Conservation (phyloP, 2,888 invertebrate species). For the Limnephilus lunatus region DNA sequence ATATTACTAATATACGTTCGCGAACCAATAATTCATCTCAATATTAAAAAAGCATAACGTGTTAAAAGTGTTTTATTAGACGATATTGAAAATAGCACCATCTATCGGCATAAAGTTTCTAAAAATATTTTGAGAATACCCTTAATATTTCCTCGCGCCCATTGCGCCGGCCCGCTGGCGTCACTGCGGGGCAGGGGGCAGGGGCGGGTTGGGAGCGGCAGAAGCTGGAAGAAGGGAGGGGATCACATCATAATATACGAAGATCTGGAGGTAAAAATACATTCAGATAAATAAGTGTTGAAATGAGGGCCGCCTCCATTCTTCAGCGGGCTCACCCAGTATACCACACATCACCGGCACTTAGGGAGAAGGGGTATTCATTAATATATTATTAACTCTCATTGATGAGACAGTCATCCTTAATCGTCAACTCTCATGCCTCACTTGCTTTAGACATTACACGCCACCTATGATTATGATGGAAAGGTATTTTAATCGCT, state of each 20-base stretch:
- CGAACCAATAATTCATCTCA: no score
- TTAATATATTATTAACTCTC: background rate
- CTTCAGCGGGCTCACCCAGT: conserved; percentile 19
- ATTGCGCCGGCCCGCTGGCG: conserved; percentile 48
- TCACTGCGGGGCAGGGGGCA: background rate
- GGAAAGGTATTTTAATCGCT: background rate
- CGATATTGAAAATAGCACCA: no score
- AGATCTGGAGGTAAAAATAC: conserved; percentile 44
- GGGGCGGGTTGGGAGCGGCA: background rate
- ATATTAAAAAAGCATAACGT: no score
- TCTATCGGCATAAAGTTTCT: no score
- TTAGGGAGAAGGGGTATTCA: conserved; percentile 11
- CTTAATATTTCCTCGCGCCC: conserved; percentile 45
- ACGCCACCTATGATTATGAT: background rate
- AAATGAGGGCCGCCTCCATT: conserved; percentile 43
- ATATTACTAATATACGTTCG: no score
- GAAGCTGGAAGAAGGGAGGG: background rate
- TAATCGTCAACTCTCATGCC: background rate
- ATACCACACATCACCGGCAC: background rate
- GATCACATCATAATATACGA: conserved; percentile 5
- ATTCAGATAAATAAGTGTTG: conserved; percentile 42
- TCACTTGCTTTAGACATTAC: background rate
- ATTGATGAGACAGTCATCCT: background rate
- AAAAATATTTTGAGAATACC: no score
- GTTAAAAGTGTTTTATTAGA: no score